Evolutionary conservation across 1,140 invertebrate genomes (phyloP), one percentile per base, ranked within the genome.

Genomic region (Eumeta japonica): DNA sequence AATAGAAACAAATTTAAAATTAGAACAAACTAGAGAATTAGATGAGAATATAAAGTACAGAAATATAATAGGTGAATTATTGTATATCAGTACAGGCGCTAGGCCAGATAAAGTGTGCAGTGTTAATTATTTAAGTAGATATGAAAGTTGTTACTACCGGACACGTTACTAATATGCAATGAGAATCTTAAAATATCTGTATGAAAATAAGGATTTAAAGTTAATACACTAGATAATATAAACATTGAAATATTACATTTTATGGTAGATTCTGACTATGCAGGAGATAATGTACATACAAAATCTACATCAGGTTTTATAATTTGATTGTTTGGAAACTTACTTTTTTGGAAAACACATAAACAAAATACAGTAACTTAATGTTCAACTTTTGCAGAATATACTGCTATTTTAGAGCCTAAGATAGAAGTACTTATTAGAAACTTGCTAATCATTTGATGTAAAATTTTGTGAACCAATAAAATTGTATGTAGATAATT

Each of bases 101-200:
- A n/a, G n/a, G n/a, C n/a, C n/a, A n/a, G n/a, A n/a, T n/a, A n/a
- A n/a, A n/a, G n/a, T n/a, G n/a, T 67, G 27, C 64, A 60, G 42
- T 37, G 58, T 39, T 66, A 37, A 37, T 55, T 64, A 56, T n/a
- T n/a, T n/a, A n/a, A n/a, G n/a, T n/a, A n/a, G n/a, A n/a, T n/a
- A n/a, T n/a, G n/a, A n/a, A n/a, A 60, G 45, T 46, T 63, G 59
- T 55, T 66, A 56, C 43, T 33, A 55, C 41, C 27, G 38, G 39
- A 64, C 50, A 33, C 58, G 67, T 52, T 68, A 41, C 41, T 61
- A 59, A 46, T 66, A 72, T 60, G 66, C 58, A n/a, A n/a, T n/a
- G n/a, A n/a, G n/a, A n/a, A n/a, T n/a, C n/a, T n/a, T n/a, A n/a
- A n/a, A n/a, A n/a, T 46, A 65, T 59, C 46, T 66, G 19, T 65